Evolutionary conservation across 2,113 vertebrate species (phyloP).

Genomic region (Camelus bactrianus): DNA sequence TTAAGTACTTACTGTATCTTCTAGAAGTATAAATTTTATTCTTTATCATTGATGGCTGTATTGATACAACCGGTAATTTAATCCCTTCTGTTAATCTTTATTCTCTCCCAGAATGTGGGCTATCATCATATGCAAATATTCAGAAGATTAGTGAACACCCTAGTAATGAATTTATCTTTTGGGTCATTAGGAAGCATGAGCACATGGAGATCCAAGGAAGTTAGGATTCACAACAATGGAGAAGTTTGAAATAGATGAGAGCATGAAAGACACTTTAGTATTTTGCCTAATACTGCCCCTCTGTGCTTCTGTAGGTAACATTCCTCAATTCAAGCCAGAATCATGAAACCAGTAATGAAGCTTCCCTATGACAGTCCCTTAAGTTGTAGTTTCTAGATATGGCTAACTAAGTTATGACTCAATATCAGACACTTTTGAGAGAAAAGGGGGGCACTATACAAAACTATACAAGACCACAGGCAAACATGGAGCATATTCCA

Average conservation of each 20-base stretch:
- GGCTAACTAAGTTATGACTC: background rate
- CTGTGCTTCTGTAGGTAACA: background rate
- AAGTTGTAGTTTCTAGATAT: background rate
- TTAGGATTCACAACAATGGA: background rate
- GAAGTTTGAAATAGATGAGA: background rate
- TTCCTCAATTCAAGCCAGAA: background rate
- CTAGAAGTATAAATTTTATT: background rate
- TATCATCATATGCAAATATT: constrained; percentile 14
- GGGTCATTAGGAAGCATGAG: background rate
- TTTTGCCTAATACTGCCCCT: background rate
- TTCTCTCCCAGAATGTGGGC: background rate
- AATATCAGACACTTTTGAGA: background rate
- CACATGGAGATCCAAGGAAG: background rate
- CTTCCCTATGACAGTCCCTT: background rate
- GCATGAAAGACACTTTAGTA: background rate
- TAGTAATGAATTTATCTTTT: background rate
- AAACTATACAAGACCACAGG: background rate
- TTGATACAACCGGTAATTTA: constrained; percentile 11
- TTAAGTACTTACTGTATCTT: background rate
- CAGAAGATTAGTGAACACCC: background rate
- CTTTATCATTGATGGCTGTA: background rate
- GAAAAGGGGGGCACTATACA: background rate
- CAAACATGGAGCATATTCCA: background rate
- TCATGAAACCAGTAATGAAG: background rate
- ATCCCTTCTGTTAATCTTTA: background rate